Conservation (phyloP, 2,797 vertebrate species). For the Gobio occitaniae region DNA sequence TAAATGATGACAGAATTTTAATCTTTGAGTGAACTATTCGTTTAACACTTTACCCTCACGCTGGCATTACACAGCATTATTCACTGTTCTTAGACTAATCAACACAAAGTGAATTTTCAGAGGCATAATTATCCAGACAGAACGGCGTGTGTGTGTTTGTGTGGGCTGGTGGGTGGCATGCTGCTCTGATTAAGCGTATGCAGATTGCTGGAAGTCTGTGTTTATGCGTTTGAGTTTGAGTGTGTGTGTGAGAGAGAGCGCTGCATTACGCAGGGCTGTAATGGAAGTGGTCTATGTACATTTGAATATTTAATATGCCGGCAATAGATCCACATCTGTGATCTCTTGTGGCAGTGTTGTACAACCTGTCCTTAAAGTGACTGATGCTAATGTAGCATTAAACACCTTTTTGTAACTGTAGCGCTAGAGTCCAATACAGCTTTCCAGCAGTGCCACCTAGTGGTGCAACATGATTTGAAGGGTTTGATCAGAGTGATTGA, state of each 20-base stretch:
- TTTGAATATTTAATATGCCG: conserved; percentile 66
- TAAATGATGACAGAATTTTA: conserved; percentile 17
- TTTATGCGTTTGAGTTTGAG: conserved; percentile 26
- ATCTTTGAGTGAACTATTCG: conserved; percentile 6
- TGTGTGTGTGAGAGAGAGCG: conserved; percentile 9
- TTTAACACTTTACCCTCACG: conserved; percentile 40
- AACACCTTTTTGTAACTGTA: conserved; percentile 21
- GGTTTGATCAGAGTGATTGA: neutral
- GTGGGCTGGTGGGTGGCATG: conserved; percentile 52
- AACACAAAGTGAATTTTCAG: conserved; percentile 39
- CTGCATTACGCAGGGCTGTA: conserved; percentile 7
- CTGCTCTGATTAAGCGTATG: conserved; percentile 61
- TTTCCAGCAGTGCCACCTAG: conserved; percentile 57
- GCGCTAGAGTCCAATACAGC: conserved; percentile 42
- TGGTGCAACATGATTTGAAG: conserved; percentile 15
- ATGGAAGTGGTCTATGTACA: conserved; percentile 57
- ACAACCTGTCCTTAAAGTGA: conserved; percentile 39
- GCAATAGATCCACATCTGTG: conserved; percentile 42
- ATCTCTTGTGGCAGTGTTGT: conserved; percentile 44
- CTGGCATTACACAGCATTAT: conserved; percentile 48
- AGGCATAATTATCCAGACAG: conserved; percentile 47
- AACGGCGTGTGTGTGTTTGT: conserved; percentile 45
- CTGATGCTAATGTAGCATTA: conserved; percentile 10
- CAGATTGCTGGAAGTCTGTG: conserved; percentile 56
- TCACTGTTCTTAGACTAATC: conserved; percentile 45